phyloP scores from a whole-genome alignment of 2,888 invertebrate species.

The Tethea ocularis region DNA sequence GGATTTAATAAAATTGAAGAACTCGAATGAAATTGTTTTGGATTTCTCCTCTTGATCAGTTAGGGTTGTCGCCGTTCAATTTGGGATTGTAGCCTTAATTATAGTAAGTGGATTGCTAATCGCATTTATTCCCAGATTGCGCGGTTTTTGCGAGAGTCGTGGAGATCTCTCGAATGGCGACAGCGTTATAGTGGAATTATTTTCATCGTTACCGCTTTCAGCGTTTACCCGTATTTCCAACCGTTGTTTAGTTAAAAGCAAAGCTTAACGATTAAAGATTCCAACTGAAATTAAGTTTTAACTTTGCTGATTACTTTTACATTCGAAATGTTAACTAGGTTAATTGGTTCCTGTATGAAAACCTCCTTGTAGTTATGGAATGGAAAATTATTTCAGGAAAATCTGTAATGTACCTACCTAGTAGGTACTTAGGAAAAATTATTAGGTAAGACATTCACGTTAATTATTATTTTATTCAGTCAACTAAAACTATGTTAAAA shows the following conservation, averaged over 20 bases:
- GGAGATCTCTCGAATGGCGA: slow-evolving; percentile 21
- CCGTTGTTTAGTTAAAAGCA: slow-evolving; percentile 21
- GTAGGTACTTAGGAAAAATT: no score
- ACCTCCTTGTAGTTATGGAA: background rate
- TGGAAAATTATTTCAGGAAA: no score
- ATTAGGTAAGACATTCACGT: no score
- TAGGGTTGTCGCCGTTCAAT: slow-evolving; percentile 57
- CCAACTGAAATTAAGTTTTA: background rate
- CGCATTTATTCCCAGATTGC: slow-evolving; percentile 54
- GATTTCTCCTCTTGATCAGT: slow-evolving; percentile 68
- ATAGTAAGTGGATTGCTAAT: slow-evolving; percentile 70
- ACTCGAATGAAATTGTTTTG: slow-evolving; percentile 75
- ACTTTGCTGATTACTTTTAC: background rate
- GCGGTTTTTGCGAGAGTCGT: slow-evolving; percentile 32
- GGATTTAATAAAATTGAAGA: slow-evolving; percentile 79
- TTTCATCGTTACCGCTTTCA: slow-evolving; percentile 27
- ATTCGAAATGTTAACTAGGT: background rate
- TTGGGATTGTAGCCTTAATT: slow-evolving; percentile 63
- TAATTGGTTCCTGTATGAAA: background rate
- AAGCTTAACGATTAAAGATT: slow-evolving; percentile 14
- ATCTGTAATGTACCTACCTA: no score
- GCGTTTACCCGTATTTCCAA: slow-evolving; percentile 22
- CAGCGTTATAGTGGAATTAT: slow-evolving; percentile 31
- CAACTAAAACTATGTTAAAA: no score
- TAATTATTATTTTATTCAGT: no score